Evolutionary conservation across 2,888 invertebrate species (phyloP).

Genomic region (Bhutanitis thaidina): DNA sequence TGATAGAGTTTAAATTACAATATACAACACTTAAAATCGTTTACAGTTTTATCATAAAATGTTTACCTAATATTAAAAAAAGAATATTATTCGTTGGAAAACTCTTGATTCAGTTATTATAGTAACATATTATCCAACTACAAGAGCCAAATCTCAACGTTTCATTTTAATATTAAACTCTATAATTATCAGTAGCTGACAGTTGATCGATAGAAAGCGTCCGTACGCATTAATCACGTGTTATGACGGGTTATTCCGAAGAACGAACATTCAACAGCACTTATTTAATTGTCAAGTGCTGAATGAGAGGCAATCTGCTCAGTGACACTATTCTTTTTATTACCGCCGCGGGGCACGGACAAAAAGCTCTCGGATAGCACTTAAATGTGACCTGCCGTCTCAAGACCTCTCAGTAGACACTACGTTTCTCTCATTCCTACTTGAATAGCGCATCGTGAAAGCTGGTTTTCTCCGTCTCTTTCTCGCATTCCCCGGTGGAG

Average conservation of each 20-base stretch:
- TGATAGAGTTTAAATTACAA: no score
- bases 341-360: slow-evolving; percentile 62
- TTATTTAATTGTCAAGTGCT: slow-evolving; percentile 77
- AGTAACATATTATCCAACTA: no score
- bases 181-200: slow-evolving; percentile 74
- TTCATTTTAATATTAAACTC: slow-evolving; percentile 55
- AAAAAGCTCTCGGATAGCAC: slow-evolving; percentile 69
- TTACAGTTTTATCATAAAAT: no score
- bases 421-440: slow-evolving; percentile 60
- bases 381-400: slow-evolving; percentile 69
- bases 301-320: slow-evolving; percentile 75
- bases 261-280: slow-evolving; percentile 64
- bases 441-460: slow-evolving; percentile 31
- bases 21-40: no score
- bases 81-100: no score
- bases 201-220: slow-evolving; percentile 68
- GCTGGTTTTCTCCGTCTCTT: slow-evolving; percentile 57
- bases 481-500: slow-evolving; percentile 69
- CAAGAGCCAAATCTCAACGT: slow-evolving; percentile 15
- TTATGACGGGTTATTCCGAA: slow-evolving; percentile 64
- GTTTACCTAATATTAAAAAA: no score
- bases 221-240: slow-evolving; percentile 65
- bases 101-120: no score
- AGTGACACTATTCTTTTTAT: slow-evolving; percentile 76
- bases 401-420: slow-evolving; percentile 54